These are phyloP conservation scores for Cremastobaeus sp. DNA, from an alignment of 2,888 invertebrate species.

Conservation along the genomic window DNA sequence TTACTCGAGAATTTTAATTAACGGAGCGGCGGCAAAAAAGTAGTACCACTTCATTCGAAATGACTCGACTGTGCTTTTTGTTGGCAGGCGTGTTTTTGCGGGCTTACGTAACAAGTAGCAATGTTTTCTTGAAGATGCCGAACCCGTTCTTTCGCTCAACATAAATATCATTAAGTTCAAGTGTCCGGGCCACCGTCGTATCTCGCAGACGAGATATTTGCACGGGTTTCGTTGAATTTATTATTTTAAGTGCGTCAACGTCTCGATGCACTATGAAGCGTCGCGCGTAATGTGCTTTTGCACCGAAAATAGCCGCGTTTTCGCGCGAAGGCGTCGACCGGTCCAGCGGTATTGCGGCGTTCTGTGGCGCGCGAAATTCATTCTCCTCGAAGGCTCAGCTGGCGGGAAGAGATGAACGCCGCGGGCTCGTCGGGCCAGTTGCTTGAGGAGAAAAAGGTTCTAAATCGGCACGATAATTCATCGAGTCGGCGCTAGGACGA, in stretches of 20 bases:
- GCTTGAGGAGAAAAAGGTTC: slow-evolving; percentile 30
- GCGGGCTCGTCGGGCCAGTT: background rate
- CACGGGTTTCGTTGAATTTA: slow-evolving; percentile 16
- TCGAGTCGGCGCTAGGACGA: slow-evolving; percentile 55
- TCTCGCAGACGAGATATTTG: slow-evolving; percentile 26
- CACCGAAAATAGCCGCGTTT: slow-evolving; percentile 46
- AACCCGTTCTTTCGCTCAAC: slow-evolving; percentile 34
- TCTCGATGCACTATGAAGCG: slow-evolving; percentile 28
- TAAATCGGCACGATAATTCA: slow-evolving; percentile 59
- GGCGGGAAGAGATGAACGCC: background rate
- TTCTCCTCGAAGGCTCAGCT: too few species aligned
- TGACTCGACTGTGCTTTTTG: slow-evolving; percentile 21
- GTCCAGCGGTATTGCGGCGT: background rate
- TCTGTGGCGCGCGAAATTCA: too few species aligned
- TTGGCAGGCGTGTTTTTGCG: slow-evolving; percentile 28
- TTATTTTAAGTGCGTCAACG: slow-evolving; percentile 33
- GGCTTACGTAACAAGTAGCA: slow-evolving; percentile 48
- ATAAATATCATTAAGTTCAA: slow-evolving; percentile 54
- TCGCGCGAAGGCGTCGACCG: slow-evolving; percentile 23
- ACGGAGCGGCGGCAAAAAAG: slow-evolving; percentile 23
- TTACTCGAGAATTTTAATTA: slow-evolving; percentile 54
- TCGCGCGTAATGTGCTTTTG: slow-evolving; percentile 48
- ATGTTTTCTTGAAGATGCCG: slow-evolving; percentile 45
- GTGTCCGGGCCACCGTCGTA: slow-evolving; percentile 20
- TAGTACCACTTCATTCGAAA: slow-evolving; percentile 25